Evolutionary conservation across 2,113 vertebrate genomes (phyloP).

Genomic region (Pseudopodoces humilis): DNA sequence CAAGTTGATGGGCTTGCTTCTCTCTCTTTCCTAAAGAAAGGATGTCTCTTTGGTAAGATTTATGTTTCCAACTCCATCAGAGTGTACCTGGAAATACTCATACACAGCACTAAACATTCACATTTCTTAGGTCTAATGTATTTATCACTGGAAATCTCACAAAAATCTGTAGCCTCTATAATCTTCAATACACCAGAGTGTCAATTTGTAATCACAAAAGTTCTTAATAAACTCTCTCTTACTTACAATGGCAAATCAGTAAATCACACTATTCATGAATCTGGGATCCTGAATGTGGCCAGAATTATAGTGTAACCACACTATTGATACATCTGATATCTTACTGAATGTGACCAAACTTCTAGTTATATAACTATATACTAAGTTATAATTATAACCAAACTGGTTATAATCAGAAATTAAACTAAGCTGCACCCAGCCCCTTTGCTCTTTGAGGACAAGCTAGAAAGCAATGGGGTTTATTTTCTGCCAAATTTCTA

Average conservation of each 20-base stretch:
- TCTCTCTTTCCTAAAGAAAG: neutral
- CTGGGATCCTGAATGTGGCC: neutral
- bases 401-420: neutral
- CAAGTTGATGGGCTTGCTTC: neutral
- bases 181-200: neutral
- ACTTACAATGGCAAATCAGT: neutral
- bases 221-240: neutral
- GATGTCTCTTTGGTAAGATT: neutral
- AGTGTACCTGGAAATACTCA: neutral
- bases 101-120: too few species aligned
- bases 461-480: neutral
- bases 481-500: neutral
- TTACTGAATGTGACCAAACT: neutral
- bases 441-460: neutral
- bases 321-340: neutral
- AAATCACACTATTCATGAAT: neutral
- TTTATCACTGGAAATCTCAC: neutral
- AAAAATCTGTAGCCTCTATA: neutral
- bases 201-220: neutral
- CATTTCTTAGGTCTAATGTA: neutral
- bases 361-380: neutral
- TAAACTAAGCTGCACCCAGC: neutral
- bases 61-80: rapidly evolving
- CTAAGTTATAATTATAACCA: too few species aligned
- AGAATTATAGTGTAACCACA: neutral